Conservation (phyloP, 1,140 invertebrate species). For the Aphidius ervi region DNA sequence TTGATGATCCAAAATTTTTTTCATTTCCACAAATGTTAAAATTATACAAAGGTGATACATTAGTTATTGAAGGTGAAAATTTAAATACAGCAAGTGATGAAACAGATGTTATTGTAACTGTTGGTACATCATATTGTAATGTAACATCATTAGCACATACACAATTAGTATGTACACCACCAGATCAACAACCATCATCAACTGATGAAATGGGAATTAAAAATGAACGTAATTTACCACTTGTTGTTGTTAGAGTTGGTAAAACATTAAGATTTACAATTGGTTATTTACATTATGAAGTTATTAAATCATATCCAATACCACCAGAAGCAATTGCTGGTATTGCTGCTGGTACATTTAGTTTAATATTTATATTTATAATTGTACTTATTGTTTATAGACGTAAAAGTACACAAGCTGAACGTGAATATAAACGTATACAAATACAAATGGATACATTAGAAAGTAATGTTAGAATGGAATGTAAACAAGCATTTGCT, state of each 20-base stretch:
- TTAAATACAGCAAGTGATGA: conserved; percentile 88
- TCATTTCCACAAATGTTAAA: conserved; percentile 83
- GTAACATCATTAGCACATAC: conserved; percentile 85
- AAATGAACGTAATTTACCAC: conserved; percentile 70
- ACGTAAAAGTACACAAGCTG: conserved; percentile 89
- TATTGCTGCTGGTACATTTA: conserved; percentile 75
- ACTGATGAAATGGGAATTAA: conserved; percentile 82
- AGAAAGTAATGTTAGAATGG: conserved; percentile 94
- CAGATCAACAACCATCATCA: conserved; percentile 75
- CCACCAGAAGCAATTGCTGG: conserved; percentile 83
- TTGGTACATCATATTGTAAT: conserved; percentile 84
- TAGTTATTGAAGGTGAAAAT: conserved; percentile 93
- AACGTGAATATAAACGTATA: conserved; percentile 93
- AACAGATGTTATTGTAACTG: conserved; percentile 88
- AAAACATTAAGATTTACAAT: conserved; percentile 81
- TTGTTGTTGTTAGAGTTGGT: conserved; percentile 88
- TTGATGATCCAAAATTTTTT: conserved; percentile 88
- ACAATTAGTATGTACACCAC: conserved; percentile 87
- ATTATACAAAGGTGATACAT: conserved; percentile 87
- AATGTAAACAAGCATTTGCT: conserved; percentile 98
- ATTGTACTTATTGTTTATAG: conserved; percentile 84
- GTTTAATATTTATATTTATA: conserved; percentile 80
- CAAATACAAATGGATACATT: conserved; percentile 99
- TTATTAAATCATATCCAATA: conserved; percentile 78
- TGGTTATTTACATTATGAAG: conserved; percentile 83